Percentiles rank a stretch among this genome's conserved stretches.
phyloP scores from a whole-genome alignment of 2,888 invertebrate genomes.

The Microchrysa polita region DNA sequence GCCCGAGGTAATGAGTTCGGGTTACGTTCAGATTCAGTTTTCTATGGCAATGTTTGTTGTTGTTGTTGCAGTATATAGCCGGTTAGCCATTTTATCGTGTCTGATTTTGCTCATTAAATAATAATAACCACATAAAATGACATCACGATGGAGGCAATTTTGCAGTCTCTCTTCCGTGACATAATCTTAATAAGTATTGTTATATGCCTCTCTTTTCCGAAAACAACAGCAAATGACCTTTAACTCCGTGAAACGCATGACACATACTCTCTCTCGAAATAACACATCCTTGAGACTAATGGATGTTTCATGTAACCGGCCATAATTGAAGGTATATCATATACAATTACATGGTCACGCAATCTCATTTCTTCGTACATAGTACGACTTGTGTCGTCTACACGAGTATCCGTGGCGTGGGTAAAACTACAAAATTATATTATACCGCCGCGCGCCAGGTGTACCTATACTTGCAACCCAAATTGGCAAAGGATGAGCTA shows the following conservation, averaged over 20 bases:
- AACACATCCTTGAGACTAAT: conserved; percentile 24
- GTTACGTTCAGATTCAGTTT: no score
- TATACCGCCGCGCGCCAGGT: background rate
- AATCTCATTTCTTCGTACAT: background rate
- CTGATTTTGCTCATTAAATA: background rate
- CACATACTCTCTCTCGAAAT: background rate
- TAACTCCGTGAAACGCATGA: background rate
- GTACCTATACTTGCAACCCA: background rate
- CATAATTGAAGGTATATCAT: conserved; percentile 37
- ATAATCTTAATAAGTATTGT: background rate
- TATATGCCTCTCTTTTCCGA: background rate
- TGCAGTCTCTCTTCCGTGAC: background rate
- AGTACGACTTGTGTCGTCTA: no score
- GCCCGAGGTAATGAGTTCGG: no score
- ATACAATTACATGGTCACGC: conserved; percentile 39
- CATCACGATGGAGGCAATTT: background rate
- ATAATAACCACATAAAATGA: no score
- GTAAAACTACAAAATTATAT: conserved; percentile 1
- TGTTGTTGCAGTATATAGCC: no score
- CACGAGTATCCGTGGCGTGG: no score
- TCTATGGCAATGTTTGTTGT: no score
- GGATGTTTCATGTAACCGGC: conserved; percentile 28
- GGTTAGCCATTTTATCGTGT: background rate
- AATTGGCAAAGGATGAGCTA: no score
- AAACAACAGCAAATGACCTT: background rate